Base-by-base conservation (phyloP, 2,888 invertebrate species). In the Coecobrya sp. region DNA sequence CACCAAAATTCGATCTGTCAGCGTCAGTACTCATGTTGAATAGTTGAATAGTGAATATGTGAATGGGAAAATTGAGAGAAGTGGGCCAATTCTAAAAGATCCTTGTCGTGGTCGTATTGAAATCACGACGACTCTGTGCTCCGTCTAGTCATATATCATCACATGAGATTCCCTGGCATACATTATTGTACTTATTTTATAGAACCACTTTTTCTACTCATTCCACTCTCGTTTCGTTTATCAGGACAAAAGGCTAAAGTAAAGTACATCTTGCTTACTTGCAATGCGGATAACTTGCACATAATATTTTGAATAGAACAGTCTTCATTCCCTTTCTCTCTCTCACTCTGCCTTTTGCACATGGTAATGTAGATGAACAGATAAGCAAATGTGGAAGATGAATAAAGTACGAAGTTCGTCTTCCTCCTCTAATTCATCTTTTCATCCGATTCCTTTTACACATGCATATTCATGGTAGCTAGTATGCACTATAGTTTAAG, bases 21-120 rank as follows among this genome's bases (percentile, higher is more conserved):
- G 76, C 90, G 90, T 91, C 90, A 91, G 86, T 79, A 91, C 45
- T 91, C 86, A 79, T 65, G 62, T 91, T 70, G 73, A 86, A 91
- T 86, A 86, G 82, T 70, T 91, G 90, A 86, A 91, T 86, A 27
- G 79, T 65, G 85, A 85, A 91, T 86, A 91, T 91, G 86, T 91
- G 90, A 86, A 91, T 91, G 76, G 65, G 86, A 79, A 86, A 91
- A 91, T 89, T 86, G 90, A 86, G 89, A 89, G 79, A 91, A 84
- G 90, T 91, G 90, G 90, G 90, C 90, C 90, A 91, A 79, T 79
- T 91, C 70, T 68, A 27, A n/a, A n/a, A 36, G 22, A 82, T 82
- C 19, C 82, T 82, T 25, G 30, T 82, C 36, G 36, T 42, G 22
- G 42, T 82, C 36, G 52, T 16, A 89, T 81, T 88, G 65, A 88